Conservation (phyloP, 2,113 vertebrate species). For the Colaptes auratus region DNA sequence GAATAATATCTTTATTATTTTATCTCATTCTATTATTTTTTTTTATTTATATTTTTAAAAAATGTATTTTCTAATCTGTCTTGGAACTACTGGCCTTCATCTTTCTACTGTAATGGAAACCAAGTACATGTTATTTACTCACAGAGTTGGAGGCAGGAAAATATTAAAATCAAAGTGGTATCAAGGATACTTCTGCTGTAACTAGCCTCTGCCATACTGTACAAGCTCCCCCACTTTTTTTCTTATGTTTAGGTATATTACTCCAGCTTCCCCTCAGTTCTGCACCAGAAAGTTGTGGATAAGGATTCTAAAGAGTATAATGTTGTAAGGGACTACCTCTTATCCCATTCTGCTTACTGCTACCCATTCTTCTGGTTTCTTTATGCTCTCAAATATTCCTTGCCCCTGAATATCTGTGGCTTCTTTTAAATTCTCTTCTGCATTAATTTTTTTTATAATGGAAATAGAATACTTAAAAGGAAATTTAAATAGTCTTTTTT, state of each 20-base stretch:
- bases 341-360: background rate
- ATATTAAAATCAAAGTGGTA: background rate
- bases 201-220: background rate
- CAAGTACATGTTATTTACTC: background rate
- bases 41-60: no score
- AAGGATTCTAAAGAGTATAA: background rate
- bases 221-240: background rate
- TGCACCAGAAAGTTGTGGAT: background rate
- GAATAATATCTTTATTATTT: background rate
- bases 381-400: background rate
- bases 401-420: background rate
- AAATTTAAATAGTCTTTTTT: conserved; percentile 26
- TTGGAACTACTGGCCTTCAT: background rate
- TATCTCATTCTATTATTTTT: accelerated
- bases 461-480: conserved; percentile 14
- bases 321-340: background rate
- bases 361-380: background rate
- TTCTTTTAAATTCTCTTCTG: conserved; percentile 7
- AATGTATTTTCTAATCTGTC: background rate
- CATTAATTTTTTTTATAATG: background rate
- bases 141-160: background rate
- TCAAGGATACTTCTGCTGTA: background rate
- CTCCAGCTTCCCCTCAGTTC: background rate
- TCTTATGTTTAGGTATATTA: background rate
- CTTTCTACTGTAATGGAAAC: background rate